Conservation (phyloP, 1,140 invertebrate genomes). For the Lepidurus couesii region DNA sequence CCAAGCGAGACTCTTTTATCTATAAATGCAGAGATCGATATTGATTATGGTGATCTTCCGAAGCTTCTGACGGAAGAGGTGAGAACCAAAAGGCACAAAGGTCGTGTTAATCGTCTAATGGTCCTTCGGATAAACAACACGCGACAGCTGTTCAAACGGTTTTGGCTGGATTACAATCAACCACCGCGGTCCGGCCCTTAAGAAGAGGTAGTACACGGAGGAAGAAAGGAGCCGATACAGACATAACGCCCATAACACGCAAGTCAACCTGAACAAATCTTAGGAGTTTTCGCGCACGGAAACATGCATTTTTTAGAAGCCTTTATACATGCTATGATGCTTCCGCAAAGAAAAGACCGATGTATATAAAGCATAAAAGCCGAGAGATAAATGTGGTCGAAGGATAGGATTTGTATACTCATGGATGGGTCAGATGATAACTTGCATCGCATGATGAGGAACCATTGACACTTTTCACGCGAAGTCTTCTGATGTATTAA, state of each 20-base stretch:
- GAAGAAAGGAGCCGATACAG: neutral
- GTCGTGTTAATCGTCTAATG: constrained; percentile 5
- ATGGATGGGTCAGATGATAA: neutral
- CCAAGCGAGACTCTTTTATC: constrained; percentile 7
- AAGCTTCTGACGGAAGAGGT: neutral
- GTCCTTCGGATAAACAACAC: neutral
- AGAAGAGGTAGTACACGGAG: neutral
- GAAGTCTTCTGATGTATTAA: neutral
- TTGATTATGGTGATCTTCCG: constrained; percentile 4
- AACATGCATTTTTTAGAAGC: neutral
- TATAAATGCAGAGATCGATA: constrained; percentile 17
- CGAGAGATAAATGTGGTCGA: neutral
- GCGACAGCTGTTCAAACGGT: neutral
- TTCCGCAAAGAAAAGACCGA: neutral
- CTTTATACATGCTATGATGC: neutral
- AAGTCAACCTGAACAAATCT: neutral
- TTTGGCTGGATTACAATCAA: neutral
- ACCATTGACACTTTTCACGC: neutral
- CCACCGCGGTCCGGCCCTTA: neutral
- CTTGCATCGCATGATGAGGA: neutral
- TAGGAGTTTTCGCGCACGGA: neutral
- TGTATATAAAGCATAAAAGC: neutral
- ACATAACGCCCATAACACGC: neutral
- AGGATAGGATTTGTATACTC: neutral
- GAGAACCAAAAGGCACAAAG: neutral